These are phyloP conservation scores for Thamnophis elegans DNA, from an alignment of 2,797 vertebrate species.

Conservation along the genomic window DNA sequence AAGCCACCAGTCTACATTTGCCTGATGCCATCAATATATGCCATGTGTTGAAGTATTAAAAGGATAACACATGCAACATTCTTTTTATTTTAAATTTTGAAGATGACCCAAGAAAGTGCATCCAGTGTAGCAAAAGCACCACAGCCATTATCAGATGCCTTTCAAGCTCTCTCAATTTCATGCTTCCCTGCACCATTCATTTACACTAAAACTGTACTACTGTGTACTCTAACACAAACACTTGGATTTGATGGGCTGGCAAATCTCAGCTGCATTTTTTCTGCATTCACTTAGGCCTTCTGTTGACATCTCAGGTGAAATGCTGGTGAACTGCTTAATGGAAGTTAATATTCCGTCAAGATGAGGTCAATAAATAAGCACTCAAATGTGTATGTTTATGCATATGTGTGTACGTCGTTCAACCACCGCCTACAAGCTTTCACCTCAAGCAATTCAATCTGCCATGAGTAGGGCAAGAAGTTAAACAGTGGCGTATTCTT, in stretches of 20 bases:
- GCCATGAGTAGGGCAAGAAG: background rate
- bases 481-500: background rate
- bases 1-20: conserved; percentile 17
- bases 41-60: conserved; percentile 48
- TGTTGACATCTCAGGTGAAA: conserved; percentile 59
- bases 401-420: conserved; percentile 1
- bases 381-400: conserved; percentile 32
- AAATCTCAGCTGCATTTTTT: conserved; percentile 63
- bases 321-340: conserved; percentile 61
- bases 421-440: conserved; percentile 32
- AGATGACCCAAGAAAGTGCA: conserved; percentile 60
- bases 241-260: conserved; percentile 62
- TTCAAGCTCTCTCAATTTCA: conserved; percentile 78
- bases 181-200: conserved; percentile 75
- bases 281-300: conserved; percentile 50
- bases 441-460: conserved; percentile 43
- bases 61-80: conserved; percentile 40
- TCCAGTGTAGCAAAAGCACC: conserved; percentile 57
- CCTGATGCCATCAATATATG: background rate
- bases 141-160: conserved; percentile 64
- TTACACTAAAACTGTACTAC: conserved; percentile 72
- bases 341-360: conserved; percentile 60
- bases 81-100: conserved; percentile 50
- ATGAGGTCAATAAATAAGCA: conserved; percentile 61
- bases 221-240: conserved; percentile 68